Percentiles rank a stretch among this genome's conserved stretches.
These are phyloP conservation scores for Pyralis farinalis DNA, from an alignment of 2,888 invertebrate genomes.

Conservation along the genomic window DNA sequence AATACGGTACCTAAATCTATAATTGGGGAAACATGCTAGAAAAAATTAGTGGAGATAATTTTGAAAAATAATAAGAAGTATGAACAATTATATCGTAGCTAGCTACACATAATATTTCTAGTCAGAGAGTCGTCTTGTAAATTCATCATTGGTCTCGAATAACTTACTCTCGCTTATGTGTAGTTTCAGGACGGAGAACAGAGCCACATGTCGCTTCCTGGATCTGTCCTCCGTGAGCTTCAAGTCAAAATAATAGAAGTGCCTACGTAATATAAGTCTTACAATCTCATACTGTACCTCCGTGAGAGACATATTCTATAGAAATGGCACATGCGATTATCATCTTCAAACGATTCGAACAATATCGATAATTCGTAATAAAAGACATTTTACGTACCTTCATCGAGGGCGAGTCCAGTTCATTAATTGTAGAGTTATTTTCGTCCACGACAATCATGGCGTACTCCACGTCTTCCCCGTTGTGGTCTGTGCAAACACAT, in stretches of 20 bases:
- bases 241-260: not conserved
- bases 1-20: conserved; percentile 8
- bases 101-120: not conserved
- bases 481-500: conserved; percentile 56
- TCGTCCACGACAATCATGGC: conserved; percentile 95
- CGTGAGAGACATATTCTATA: not conserved
- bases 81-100: not conserved
- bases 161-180: too few relatives aligned
- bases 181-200: too few relatives aligned
- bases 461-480: conserved; percentile 91
- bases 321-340: conserved; percentile 1
- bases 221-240: too few relatives aligned
- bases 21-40: conserved; percentile 3
- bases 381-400: conserved; percentile 81
- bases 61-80: conserved; percentile 6
- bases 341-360: conserved; percentile 8
- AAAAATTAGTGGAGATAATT: not conserved
- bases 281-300: conserved; percentile 1
- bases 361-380: conserved; percentile 21
- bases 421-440: conserved; percentile 91
- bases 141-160: too few relatives aligned
- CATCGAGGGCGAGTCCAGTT: conserved; percentile 91
- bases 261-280: too few relatives aligned
- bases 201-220: too few relatives aligned
- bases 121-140: too few relatives aligned